These are phyloP conservation scores for Lucilia cuprina DNA, from an alignment of 1,140 invertebrate species.

Conservation along the genomic window DNA sequence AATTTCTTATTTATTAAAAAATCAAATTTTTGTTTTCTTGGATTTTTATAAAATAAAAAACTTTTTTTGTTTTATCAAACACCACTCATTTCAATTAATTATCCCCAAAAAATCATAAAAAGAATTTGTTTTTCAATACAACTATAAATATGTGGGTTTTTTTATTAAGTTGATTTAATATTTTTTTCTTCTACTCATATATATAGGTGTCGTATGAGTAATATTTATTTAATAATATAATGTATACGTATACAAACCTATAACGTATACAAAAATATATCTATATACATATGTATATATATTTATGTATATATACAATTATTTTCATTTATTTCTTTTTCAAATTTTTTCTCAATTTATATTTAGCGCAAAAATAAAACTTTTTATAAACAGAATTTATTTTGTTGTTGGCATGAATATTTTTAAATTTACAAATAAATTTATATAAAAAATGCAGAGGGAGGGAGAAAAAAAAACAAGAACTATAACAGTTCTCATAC, in stretches of 20 bases:
- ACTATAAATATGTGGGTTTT: no score
- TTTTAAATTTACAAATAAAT: slow-evolving; percentile 5
- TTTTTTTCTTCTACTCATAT: no score
- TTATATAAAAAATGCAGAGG: background rate
- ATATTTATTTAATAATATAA: background rate
- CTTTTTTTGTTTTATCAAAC: no score
- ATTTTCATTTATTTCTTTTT: background rate
- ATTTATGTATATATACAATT: background rate
- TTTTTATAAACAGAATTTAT: background rate
- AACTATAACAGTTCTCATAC: background rate
- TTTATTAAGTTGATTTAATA: no score
- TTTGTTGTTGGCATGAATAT: slow-evolving; percentile 6
- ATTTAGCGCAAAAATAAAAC: background rate
- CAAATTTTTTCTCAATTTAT: background rate
- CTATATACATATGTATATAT: no score
- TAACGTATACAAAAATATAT: no score
- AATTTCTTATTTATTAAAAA: no score
- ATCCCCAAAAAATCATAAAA: no score
- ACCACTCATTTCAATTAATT: no score
- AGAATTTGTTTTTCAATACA: no score
- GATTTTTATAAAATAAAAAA: no score
- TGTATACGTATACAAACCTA: background rate
- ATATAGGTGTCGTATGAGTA: background rate
- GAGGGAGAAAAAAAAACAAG: background rate
- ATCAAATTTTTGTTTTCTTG: no score